Evolutionary conservation across 2,888 invertebrate species (phyloP).

Genomic region (Bombylius major): DNA sequence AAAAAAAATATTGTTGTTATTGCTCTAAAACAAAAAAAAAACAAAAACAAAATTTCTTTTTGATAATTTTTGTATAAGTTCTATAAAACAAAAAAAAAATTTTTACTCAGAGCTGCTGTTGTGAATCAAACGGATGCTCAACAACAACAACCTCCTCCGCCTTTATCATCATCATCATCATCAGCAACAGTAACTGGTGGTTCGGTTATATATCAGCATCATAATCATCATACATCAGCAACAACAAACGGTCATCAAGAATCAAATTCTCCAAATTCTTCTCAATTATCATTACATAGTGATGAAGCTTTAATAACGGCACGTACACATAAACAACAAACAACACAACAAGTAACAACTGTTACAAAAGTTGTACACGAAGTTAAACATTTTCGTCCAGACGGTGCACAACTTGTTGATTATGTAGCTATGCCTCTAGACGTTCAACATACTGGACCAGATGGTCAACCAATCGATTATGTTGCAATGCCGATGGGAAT

Average conservation of each 20-base stretch:
- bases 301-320: slow-evolving; percentile 39
- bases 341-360: slow-evolving; percentile 56
- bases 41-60: no score
- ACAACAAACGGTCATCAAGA: slow-evolving; percentile 47
- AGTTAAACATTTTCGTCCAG: slow-evolving; percentile 45
- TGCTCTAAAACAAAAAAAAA: no score
- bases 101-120: not conserved
- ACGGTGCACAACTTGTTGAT: slow-evolving; percentile 39
- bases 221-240: slow-evolving; percentile 35
- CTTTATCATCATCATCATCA: not conserved
- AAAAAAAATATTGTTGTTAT: no score
- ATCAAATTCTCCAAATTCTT: slow-evolving; percentile 49
- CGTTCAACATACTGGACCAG: slow-evolving; percentile 41
- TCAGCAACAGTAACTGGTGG: not conserved
- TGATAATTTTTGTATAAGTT: no score
- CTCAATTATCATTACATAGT: slow-evolving; percentile 40
- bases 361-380: slow-evolving; percentile 57
- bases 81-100: not conserved
- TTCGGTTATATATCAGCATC: slow-evolving; percentile 8
- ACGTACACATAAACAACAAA: slow-evolving; percentile 53
- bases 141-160: not conserved
- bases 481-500: slow-evolving; percentile 39
- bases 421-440: slow-evolving; percentile 41
- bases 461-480: slow-evolving; percentile 42
- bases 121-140: not conserved